Base-by-base conservation (phyloP, 2,113 vertebrate genomes). In the Stomatorhinus ivindoensis region DNA sequence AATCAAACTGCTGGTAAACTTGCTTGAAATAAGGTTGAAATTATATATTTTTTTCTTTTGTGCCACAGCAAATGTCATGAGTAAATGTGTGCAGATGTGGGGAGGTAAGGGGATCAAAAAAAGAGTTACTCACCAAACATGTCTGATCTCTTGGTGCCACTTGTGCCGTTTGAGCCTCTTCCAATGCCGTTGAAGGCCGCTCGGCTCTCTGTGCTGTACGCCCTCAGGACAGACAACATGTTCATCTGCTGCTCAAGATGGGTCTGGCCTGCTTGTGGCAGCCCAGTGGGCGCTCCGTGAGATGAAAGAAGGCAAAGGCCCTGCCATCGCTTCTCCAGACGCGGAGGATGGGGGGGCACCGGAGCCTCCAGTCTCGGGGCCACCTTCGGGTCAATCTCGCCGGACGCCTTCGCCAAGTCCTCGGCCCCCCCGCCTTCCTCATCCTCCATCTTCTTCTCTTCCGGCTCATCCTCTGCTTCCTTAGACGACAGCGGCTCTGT, bases 161-260 rank as follows among this genome's bases (percentile, higher is more conserved):
- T 97, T 89, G 95, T 96, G 88, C 93, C 95, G 91, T 95, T 95
- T 94, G 96, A 92, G 93, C 93, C 95, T 94, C 93, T 94, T 89
- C 95, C 95, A 93, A 97, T 96, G 92, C 96, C 94, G 69, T 96
- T 96, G 94, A 96, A 95, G 94, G 97, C 95, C 92, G 96, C 94
- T 93, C 96, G 94, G 95, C 95, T 96, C 92, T 97, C 96, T 90
- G 94, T 95, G 92, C 97, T 97, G 94, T 97, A 97, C 94, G 97
- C 96, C 94, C 97, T 96, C 94, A 98, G 96, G 94, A 97, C 97
- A 90, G 98, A 98, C 92, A 99, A 96, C 95, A 98, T 95, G 94
- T 96, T 96, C 91, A 96, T 93, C 84, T 97, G 97, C 92, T 97
- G 97, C 94, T 97, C 96, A 92, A 96, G 95, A 91, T 95, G 95